Evolutionary conservation across 2,113 vertebrate species (phyloP).

Genomic region (Sakesphorus luctuosus): DNA sequence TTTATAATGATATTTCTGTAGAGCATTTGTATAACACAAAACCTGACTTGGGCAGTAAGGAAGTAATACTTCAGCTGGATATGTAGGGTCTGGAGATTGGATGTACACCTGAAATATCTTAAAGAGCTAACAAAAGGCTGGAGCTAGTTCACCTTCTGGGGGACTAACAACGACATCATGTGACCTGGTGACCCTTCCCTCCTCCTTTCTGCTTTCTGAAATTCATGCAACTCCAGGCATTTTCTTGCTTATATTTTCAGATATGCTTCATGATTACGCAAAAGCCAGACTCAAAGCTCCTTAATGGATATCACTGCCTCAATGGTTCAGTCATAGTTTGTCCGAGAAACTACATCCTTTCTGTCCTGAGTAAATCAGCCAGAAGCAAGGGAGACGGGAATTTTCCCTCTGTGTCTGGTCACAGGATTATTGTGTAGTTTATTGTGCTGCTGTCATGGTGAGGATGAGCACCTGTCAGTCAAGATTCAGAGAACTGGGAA

Average conservation of each 20-base stretch:
- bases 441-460: background rate
- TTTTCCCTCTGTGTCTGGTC: background rate
- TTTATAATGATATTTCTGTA: slow-evolving; percentile 63
- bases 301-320: background rate
- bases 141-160: background rate
- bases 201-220: background rate
- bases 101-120: slow-evolving; percentile 12
- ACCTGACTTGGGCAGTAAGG: slow-evolving; percentile 46
- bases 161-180: background rate
- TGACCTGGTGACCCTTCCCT: background rate
- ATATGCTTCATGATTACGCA: background rate
- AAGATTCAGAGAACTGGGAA: background rate
- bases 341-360: background rate
- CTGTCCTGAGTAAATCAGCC: background rate
- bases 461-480: background rate
- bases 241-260: background rate
- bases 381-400: accelerated
- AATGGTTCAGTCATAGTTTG: background rate
- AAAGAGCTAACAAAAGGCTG: background rate
- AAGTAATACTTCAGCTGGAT: slow-evolving; percentile 37
- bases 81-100: background rate
- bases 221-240: background rate
- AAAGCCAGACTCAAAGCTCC: background rate
- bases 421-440: background rate
- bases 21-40: slow-evolving; percentile 57